Percentiles rank a stretch among this genome's conserved stretches.
These are phyloP conservation scores for Melangyna quadrimaculata DNA, from an alignment of 2,888 invertebrate species.

Conservation along the genomic window DNA sequence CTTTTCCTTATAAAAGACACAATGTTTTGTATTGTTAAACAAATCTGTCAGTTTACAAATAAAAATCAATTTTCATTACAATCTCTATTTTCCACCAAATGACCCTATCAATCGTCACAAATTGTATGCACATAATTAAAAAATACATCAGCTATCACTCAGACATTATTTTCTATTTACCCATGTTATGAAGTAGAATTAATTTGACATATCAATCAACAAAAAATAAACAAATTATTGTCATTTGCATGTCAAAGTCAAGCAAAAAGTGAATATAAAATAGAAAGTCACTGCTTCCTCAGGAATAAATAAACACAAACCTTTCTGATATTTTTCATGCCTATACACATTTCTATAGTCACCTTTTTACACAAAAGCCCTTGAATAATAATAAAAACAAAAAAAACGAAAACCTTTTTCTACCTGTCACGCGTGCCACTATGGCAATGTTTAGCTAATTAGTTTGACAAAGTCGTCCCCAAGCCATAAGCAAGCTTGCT, in stretches of 20 bases:
- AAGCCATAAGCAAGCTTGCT: neutral
- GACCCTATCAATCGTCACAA: neutral
- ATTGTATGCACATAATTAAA: neutral
- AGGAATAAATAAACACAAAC: neutral
- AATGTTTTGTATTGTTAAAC: too few relatives aligned
- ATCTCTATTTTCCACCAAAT: too few relatives aligned
- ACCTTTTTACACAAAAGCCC: conserved; percentile 2
- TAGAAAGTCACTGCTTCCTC: neutral
- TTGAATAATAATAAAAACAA: neutral
- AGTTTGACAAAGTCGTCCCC: neutral
- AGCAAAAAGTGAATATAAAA: neutral
- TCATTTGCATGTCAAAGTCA: conserved; percentile 31
- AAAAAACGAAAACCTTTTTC: conserved; percentile 5
- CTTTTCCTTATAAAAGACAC: too few relatives aligned
- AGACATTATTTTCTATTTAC: conserved; percentile 22
- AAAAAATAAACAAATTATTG: conserved; percentile 44
- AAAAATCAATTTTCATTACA: too few relatives aligned
- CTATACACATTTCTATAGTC: neutral
- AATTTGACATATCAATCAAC: conserved; percentile 60
- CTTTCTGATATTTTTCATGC: neutral
- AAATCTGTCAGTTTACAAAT: too few relatives aligned
- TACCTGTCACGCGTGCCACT: conserved; percentile 4
- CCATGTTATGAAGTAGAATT: conserved; percentile 34
- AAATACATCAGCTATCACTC: neutral
- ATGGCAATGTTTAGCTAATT: neutral